phyloP scores from a whole-genome alignment of 2,113 vertebrate species.

The Danionella cerebrum region DNA sequence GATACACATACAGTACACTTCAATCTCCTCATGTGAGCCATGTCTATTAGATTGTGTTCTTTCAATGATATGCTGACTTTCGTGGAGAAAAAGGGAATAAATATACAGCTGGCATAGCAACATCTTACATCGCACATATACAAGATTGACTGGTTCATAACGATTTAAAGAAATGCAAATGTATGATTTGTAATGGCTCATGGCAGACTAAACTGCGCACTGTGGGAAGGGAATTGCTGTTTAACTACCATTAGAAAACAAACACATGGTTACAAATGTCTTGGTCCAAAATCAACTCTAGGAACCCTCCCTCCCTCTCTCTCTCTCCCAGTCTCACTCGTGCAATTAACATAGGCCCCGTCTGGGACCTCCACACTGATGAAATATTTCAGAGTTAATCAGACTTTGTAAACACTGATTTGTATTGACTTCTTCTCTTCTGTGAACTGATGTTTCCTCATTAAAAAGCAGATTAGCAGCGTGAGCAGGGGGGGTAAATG shows the following conservation, averaged over 20 bases:
- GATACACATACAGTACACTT: neutral
- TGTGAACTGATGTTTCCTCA: conserved; percentile 92
- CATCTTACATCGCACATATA: too few relatives aligned
- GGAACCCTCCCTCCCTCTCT: too few relatives aligned
- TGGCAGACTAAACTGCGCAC: neutral
- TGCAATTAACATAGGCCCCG: conserved; percentile 80
- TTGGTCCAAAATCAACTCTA: neutral
- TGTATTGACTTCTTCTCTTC: conserved; percentile 99
- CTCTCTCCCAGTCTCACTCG: conserved; percentile 44
- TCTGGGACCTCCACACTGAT: conserved; percentile 72
- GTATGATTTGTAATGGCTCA: neutral
- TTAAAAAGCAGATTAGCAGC: conserved; percentile 95
- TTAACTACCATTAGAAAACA: neutral
- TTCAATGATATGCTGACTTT: neutral
- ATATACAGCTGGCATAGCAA: too few relatives aligned
- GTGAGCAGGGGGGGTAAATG: conserved; percentile 67
- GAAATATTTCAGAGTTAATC: conserved; percentile 96
- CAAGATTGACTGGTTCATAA: too few relatives aligned
- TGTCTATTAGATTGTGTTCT: neutral
- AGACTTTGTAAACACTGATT: conserved; percentile 98
- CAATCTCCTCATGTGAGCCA: neutral
- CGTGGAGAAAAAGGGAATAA: neutral
- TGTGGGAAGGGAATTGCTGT: neutral
- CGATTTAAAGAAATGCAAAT: neutral
- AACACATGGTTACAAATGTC: neutral